Evolutionary conservation across 2,797 vertebrate genomes (phyloP).

Genomic region (Knipowitschia caucasica): DNA sequence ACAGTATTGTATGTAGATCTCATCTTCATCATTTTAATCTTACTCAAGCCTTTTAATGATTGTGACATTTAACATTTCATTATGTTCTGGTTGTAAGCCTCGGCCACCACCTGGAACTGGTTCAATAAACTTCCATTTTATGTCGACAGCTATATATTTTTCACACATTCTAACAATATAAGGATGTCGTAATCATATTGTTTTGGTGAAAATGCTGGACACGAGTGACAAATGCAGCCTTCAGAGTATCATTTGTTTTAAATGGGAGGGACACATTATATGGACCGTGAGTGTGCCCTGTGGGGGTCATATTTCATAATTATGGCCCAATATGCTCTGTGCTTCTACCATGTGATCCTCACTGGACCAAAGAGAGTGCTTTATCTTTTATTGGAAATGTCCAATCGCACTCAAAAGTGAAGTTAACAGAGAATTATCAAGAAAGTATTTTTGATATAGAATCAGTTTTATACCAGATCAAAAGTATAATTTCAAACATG

Average conservation of each 20-base stretch:
- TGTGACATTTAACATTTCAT: too few species aligned
- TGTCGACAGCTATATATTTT: too few species aligned
- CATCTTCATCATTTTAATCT: too few species aligned
- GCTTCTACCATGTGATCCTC: constrained; percentile 64
- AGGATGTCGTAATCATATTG: too few species aligned
- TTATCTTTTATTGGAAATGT: constrained; percentile 67
- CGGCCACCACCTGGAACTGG: too few species aligned
- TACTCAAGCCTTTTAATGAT: too few species aligned
- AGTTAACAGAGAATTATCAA: constrained; percentile 60
- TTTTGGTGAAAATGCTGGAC: background rate
- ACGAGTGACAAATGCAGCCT: constrained; percentile 10
- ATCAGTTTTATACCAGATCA: background rate
- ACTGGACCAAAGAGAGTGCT: constrained; percentile 51
- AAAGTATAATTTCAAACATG: background rate
- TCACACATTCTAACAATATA: too few species aligned
- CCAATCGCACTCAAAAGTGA: constrained; percentile 55
- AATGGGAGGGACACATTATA: constrained; percentile 60
- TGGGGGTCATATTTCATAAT: constrained; percentile 71
- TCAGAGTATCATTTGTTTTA: constrained; percentile 57
- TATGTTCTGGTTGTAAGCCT: too few species aligned
- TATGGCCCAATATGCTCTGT: constrained; percentile 66
- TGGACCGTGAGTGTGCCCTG: constrained; percentile 49
- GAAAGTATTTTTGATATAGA: background rate
- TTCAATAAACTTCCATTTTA: too few species aligned
- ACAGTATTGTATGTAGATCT: too few species aligned